Evolutionary conservation across 1,140 invertebrate genomes (phyloP).

Genomic region (roundworm (Caenorhabditis elegans)): DNA sequence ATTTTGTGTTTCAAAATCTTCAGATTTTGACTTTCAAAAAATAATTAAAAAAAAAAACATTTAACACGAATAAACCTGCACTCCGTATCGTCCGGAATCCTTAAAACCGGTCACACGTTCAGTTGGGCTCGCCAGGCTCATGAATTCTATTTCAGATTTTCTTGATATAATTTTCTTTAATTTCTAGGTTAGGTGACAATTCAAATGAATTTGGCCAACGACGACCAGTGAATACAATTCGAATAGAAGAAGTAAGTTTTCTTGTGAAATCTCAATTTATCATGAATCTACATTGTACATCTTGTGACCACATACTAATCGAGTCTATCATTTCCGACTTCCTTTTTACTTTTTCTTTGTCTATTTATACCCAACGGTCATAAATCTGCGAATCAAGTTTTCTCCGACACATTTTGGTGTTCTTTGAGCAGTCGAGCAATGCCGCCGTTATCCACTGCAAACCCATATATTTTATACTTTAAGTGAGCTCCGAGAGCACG

Average conservation of each 20-base stretch:
- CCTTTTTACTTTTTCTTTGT: conserved; percentile 33
- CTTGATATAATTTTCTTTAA: conserved; percentile 66
- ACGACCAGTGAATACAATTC: conserved; percentile 55
- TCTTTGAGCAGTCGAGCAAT: conserved; percentile 21
- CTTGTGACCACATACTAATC: not conserved
- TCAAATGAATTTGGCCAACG: conserved; percentile 73
- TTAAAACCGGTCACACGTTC: too few species aligned
- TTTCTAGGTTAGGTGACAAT: conserved; percentile 78
- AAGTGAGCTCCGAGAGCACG: not conserved
- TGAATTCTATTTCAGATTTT: too few species aligned
- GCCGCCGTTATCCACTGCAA: not conserved
- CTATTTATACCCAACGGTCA: conserved; percentile 23
- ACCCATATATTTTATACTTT: conserved; percentile 25
- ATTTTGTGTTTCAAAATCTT: too few species aligned
- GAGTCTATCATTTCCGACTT: conserved; percentile 3
- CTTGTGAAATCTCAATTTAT: too few species aligned
- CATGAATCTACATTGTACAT: too few species aligned
- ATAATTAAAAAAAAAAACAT: too few species aligned
- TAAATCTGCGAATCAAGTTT: conserved; percentile 32
- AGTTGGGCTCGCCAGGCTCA: too few species aligned
- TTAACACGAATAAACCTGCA: too few species aligned
- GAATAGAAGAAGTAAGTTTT: conserved; percentile 54
- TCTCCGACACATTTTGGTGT: not conserved
- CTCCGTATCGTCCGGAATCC: too few species aligned
- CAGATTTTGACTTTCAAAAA: too few species aligned